phyloP scores from a whole-genome alignment of 2,113 vertebrate species.

The Cryptomyrus ogoouensis region DNA sequence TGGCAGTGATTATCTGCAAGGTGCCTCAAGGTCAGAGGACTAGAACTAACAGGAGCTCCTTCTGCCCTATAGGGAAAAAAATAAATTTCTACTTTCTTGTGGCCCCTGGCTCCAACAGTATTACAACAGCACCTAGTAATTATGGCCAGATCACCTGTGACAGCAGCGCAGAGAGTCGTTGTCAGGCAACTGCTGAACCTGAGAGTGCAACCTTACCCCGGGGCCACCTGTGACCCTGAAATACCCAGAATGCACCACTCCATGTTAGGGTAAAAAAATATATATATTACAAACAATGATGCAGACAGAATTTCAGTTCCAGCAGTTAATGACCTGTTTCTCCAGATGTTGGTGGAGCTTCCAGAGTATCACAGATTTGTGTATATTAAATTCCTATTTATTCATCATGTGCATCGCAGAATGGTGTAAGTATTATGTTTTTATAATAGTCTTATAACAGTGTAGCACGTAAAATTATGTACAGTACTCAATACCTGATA shows the following conservation, averaged over 20 bases:
- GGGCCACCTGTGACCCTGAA: constrained; percentile 9
- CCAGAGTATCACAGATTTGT: neutral
- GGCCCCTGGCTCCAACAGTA: neutral
- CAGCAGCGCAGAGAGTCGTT: neutral
- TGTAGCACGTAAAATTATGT: neutral
- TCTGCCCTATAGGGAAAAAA: constrained; percentile 1
- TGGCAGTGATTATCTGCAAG: constrained; percentile 1
- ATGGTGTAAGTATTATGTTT: neutral
- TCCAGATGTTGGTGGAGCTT: neutral
- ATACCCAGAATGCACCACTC: constrained; percentile 1
- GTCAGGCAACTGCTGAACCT: neutral
- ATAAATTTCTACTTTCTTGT: constrained; percentile 12
- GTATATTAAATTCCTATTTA: neutral
- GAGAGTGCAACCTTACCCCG: neutral
- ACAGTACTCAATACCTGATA: neutral
- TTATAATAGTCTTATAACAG: neutral
- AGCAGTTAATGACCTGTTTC: neutral
- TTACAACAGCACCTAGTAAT: neutral
- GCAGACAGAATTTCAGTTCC: neutral
- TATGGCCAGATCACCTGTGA: constrained; percentile 14
- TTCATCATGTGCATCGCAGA: neutral
- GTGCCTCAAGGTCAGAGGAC: constrained; percentile 13
- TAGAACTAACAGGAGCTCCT: neutral
- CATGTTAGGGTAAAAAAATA: neutral
- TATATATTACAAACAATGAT: neutral